Base-by-base conservation (phyloP, 2,113 vertebrate species). In the Epinephelus fuscoguttatus region DNA sequence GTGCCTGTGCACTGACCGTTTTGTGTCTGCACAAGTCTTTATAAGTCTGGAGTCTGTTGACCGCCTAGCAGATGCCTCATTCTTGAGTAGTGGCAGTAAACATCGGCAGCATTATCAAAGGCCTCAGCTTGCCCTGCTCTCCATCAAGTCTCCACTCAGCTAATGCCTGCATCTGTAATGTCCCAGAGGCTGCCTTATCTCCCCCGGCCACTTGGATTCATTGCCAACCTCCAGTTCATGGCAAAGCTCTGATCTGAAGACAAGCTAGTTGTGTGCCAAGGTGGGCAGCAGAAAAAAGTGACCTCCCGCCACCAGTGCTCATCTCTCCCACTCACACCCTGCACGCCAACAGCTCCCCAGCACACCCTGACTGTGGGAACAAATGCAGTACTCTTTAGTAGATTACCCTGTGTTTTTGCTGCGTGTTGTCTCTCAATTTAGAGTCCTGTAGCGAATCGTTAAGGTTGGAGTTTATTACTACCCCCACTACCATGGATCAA, bases 191-290 rank as follows among this genome's bases (percentile, higher is more conserved):
- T 12, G 86, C 84, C 92, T 94, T 95, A 95, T 95, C 94, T 94
- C 89, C 93, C 89, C 89, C 82, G 84, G 92, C 86, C 94, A 94
- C 92, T 94, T 93, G 94, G 93, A 92, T 88, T 87, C 70, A 17
- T 86, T 90, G 92, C 92, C 93, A 94, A 86, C 89, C 88, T 90
- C 88, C 88, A 69, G 90, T 93, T 92, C 91, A 84, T 87, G 91
- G 91, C 92, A 80, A 90, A 91, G 92, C 94, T 94, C 91, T 93
- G 94, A 94, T 94, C 89, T 94, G 90, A 88, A 94, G 92, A 93
- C 91, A 90, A 94, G 90, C 84, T 74, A 62, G 87, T 42, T 15
- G 88, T 6, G 73, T 92, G 91, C 93, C 93, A 93, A 93, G 89
- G 90, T 92, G 92, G 92, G 90, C 90, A 93, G 78, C 78, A 84